Evolutionary conservation across 2,797 vertebrate genomes (phyloP), one percentile per base, ranked within the genome.

Genomic region (Parotocinclus haroldoi): DNA sequence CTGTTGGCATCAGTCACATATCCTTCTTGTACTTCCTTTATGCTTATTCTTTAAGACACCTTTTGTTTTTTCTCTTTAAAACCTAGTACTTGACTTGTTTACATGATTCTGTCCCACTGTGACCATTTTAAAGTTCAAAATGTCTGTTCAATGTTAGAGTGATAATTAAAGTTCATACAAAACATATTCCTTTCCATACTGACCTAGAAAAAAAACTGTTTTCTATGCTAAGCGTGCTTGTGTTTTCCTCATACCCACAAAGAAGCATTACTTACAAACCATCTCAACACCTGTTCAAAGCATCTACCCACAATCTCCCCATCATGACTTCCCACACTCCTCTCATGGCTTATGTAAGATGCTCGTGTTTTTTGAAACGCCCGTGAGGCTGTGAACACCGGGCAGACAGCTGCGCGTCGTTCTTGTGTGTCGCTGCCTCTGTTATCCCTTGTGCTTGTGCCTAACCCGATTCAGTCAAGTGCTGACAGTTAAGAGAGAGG

Each of bases 401-500:
- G 73, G 73, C 59, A 69, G 62, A 72, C 53, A 73, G 70, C 72
- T 74, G 80, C 74, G 73, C 87, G 86, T 86, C 85, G 88, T 87
- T 84, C 81, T 80, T 79, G 82, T 85, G 86, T 81, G 82, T 37
- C 54, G 62, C 40, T 63, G 58, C 77, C 78, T 73, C 82, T 71
- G 75, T 77, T 83, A 81, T 78, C 74, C 72, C 77, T 76, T 13
- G 81, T 82, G 72, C 80, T 80, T 71, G 76, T 86, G 79, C 78
- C 81, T 89, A 91, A 90, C 90, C 90, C 71, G 85, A 91, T 91
- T 91, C 89, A 90, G 89, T 91, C 89, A 91, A 87, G 78, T 80
- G 76, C 75, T 88, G 88, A 89, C 84, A 87, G 82, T 78, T 81
- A 79, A 73, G 63, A 88, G 82, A 76, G 66, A 37, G 71, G 74